These are phyloP conservation scores for Xerus rutilus DNA, from an alignment of 2,797 vertebrate genomes.

Conservation along the genomic window DNA sequence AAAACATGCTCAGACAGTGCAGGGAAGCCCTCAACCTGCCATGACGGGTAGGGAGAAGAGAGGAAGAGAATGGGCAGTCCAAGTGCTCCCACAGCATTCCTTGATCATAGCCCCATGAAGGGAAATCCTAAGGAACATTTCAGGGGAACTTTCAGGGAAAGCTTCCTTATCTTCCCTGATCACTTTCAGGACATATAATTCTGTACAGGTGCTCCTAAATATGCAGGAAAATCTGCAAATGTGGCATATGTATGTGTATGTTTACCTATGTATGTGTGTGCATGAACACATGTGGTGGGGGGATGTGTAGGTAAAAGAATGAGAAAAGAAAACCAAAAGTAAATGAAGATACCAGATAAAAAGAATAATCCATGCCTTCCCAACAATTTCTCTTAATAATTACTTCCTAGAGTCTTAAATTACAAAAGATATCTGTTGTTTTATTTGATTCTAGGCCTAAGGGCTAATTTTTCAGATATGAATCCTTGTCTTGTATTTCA, in stretches of 20 bases:
- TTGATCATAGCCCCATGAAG: too few relatives aligned
- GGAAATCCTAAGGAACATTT: neutral
- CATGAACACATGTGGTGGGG: neutral
- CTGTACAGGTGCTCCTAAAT: neutral
- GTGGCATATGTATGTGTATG: neutral
- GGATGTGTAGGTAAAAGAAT: neutral
- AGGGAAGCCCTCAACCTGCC: neutral
- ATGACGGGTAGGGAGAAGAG: fast-evolving
- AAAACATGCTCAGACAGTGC: too few relatives aligned
- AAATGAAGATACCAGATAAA: neutral
- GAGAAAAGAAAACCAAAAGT: neutral
- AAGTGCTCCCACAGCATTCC: neutral
- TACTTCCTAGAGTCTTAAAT: neutral
- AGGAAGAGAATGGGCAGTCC: neutral
- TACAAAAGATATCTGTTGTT: neutral
- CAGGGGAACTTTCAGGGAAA: neutral
- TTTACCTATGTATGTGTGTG: fast-evolving
- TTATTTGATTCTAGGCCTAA: neutral
- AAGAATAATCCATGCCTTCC: neutral
- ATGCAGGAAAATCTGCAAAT: neutral
- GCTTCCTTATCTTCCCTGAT: neutral
- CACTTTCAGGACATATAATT: neutral
- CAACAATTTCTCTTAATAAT: neutral
- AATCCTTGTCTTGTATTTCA: neutral
- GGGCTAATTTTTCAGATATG: neutral